These are phyloP conservation scores for Neodiprion pinetum DNA, from an alignment of 1,140 invertebrate species.

Conservation along the genomic window DNA sequence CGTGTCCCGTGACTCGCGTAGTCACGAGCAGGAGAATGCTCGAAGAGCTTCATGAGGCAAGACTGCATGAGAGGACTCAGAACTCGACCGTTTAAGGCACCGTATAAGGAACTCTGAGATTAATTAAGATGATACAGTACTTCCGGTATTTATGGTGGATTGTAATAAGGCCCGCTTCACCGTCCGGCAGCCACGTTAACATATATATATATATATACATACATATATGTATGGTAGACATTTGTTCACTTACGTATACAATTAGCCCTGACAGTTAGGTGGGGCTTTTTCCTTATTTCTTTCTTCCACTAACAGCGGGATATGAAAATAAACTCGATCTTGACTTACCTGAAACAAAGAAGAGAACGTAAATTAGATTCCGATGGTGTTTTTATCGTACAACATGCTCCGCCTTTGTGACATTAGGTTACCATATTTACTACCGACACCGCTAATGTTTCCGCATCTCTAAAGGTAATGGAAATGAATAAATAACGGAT, in stretches of 20 bases:
- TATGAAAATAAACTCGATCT: background rate
- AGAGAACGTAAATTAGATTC: background rate
- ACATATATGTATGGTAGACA: no score
- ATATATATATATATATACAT: background rate
- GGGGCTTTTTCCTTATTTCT: background rate
- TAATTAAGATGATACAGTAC: constrained; percentile 5
- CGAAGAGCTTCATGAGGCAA: background rate
- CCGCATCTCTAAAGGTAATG: no score
- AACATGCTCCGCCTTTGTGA: no score
- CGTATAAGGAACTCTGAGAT: background rate
- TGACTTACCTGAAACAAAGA: constrained; percentile 3
- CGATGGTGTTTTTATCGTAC: no score
- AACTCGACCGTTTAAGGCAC: constrained; percentile 1
- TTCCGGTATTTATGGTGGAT: background rate
- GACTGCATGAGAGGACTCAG: background rate
- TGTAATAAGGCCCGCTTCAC: background rate
- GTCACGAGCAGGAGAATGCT: no score
- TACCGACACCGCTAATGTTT: no score
- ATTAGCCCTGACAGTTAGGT: background rate
- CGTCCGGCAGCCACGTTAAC: background rate
- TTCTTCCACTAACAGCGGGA: no score
- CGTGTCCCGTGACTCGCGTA: background rate
- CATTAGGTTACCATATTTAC: no score
- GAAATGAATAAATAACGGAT: no score
- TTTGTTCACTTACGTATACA: no score